Conservation (phyloP, 1,140 invertebrate species). For the Dermatophagoides farinae region DNA sequence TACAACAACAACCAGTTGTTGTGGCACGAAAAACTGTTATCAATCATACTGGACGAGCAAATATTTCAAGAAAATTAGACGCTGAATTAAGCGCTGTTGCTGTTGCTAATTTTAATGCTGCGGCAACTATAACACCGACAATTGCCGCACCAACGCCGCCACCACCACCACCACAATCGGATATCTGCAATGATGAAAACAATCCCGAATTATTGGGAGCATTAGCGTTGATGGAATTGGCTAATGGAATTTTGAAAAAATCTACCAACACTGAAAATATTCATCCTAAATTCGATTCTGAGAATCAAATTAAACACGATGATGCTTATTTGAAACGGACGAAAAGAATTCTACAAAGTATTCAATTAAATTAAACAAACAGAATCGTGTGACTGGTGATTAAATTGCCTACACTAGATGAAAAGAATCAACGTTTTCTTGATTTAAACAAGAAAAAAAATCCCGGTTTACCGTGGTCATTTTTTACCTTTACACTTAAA, state of each 20-base stretch:
- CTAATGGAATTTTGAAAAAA: constrained; percentile 15
- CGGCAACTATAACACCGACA: not conserved
- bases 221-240: constrained; percentile 42
- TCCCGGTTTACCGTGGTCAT: too few relatives aligned
- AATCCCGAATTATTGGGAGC: constrained; percentile 35
- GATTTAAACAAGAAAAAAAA: too few relatives aligned
- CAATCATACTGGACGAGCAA: constrained; percentile 15
- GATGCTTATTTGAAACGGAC: too few relatives aligned
- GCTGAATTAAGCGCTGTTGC: constrained; percentile 7
- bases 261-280: not conserved
- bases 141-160: not conserved
- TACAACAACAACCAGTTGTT: not conserved
- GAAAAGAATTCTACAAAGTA: too few relatives aligned
- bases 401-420: too few relatives aligned
- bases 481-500: too few relatives aligned
- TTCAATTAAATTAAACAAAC: too few relatives aligned
- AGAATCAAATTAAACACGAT: too few relatives aligned
- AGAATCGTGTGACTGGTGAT: too few relatives aligned
- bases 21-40: not conserved
- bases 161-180: not conserved
- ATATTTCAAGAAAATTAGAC: constrained; percentile 26
- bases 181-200: not conserved
- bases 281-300: not conserved
- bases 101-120: not conserved
- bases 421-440: too few relatives aligned